Percentiles rank a stretch among this genome's conserved stretches.
These are phyloP conservation scores for Florisuga fusca DNA, from an alignment of 2,797 vertebrate genomes.

Conservation along the genomic window DNA sequence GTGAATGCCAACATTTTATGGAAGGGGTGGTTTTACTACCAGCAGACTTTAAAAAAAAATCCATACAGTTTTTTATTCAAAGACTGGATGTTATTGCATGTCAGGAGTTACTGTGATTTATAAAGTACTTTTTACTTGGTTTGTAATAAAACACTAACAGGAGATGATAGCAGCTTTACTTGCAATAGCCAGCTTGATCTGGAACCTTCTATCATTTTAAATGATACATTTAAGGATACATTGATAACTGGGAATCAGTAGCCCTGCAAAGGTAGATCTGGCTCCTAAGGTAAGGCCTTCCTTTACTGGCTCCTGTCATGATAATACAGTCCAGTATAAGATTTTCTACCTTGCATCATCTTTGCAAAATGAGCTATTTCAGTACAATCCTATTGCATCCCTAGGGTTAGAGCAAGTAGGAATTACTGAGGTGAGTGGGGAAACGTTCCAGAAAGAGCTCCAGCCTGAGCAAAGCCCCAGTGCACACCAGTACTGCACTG, in stretches of 20 bases:
- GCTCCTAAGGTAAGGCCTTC: not conserved
- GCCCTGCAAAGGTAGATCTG: not conserved
- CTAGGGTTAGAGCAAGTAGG: not conserved
- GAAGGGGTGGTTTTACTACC: conserved; percentile 72
- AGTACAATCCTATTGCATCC: not conserved
- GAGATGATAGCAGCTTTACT: conserved; percentile 71
- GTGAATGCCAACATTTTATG: conserved; percentile 63
- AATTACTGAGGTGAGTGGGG: not conserved
- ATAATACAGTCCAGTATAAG: not conserved
- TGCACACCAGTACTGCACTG: not conserved
- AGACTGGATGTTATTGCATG: conserved; percentile 76
- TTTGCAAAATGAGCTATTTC: not conserved
- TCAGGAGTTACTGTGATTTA: conserved; percentile 79
- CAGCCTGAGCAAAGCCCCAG: not conserved
- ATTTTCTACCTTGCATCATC: not conserved
- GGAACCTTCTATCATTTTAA: conserved; percentile 67
- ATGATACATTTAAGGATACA: not conserved
- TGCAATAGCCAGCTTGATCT: conserved; percentile 74
- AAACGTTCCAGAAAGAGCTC: not conserved
- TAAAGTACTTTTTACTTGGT: conserved; percentile 69
- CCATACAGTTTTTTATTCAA: conserved; percentile 76
- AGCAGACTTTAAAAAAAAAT: conserved; percentile 57
- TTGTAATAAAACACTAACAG: conserved; percentile 73
- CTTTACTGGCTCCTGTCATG: not conserved
- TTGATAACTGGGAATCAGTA: not conserved